Evolutionary conservation across 64 coral and sea anemone species (phyloP), one percentile per base, ranked within the genome.

Genomic region (Dendronephthya gigantea): DNA sequence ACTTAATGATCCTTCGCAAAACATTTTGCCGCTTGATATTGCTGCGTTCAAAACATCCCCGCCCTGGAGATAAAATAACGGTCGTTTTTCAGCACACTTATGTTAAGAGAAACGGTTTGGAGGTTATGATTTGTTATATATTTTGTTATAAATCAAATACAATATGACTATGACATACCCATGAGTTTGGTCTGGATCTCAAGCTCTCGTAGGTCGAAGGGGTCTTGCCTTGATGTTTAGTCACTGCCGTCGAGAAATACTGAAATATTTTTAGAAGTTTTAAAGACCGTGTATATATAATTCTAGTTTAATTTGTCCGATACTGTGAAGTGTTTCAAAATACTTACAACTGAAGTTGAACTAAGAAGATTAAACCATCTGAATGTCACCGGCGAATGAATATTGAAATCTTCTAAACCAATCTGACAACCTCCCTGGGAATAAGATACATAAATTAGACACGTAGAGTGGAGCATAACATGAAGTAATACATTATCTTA

Each of bases 311-410:
- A n/a, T n/a, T n/a, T n/a, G n/a, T n/a, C n/a, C n/a, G 41, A 11
- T 45, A 6, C 11, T 45, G 41, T 6, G 9, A 16, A 79, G 28
- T 1, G 15, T 33, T 3, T 79, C 72, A 4, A 34, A 79, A 36
- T 79, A 79, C 72, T 79, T 34, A 79, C 72, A 34, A 10, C 22
- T 66, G 58, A 66, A 45, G 31, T 39, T 62, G 55, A 27, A 62
- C 90, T 90, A 22, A 98, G 75, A 29, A 98, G 82, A 75, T 98
- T 98, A 51, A 88, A 98, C 95, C 92, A 93, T 83, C 90, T 84
- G 85, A 93, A 98, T 40, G 85, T 76, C 43, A 90, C 88, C 8
- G 95, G 95, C 55, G 92, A 68, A 39, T 98, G 90, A 49, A 91
- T 43, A 41, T 90, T 92, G 59, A 91, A 98, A 68, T 98, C 95